phyloP scores from a whole-genome alignment of 1,140 invertebrate species.

The Lethocerus indicus region DNA sequence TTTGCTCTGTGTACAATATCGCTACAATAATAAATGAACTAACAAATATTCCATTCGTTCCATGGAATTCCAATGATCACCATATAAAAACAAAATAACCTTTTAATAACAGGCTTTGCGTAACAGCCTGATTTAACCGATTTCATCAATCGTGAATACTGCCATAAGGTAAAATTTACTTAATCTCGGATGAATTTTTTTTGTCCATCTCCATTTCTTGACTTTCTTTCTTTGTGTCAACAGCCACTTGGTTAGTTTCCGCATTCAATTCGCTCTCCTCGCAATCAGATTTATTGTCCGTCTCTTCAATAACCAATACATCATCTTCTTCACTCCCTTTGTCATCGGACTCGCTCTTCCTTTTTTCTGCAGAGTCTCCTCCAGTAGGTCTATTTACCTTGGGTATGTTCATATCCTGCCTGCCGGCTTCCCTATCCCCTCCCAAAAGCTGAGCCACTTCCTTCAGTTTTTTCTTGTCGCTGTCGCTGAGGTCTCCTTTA shows the following conservation, averaged over 20 bases:
- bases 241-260: background rate
- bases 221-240: background rate
- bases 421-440: background rate
- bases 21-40: too few species aligned
- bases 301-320: background rate
- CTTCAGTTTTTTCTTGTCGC: background rate
- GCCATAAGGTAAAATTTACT: too few species aligned
- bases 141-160: too few species aligned
- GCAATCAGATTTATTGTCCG: background rate
- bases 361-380: background rate
- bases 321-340: background rate
- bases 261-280: background rate
- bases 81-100: too few species aligned
- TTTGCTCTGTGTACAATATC: too few species aligned
- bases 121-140: too few species aligned
- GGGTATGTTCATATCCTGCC: background rate
- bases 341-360: background rate
- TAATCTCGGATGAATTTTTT: too few species aligned
- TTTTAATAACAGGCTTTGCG: too few species aligned
- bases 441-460: background rate
- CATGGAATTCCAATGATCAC: too few species aligned
- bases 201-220: background rate
- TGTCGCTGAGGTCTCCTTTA: background rate
- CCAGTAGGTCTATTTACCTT: background rate
- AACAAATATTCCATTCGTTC: too few species aligned